phyloP scores from a whole-genome alignment of 2,113 vertebrate genomes.

The Pelvicachromis taeniatus region DNA sequence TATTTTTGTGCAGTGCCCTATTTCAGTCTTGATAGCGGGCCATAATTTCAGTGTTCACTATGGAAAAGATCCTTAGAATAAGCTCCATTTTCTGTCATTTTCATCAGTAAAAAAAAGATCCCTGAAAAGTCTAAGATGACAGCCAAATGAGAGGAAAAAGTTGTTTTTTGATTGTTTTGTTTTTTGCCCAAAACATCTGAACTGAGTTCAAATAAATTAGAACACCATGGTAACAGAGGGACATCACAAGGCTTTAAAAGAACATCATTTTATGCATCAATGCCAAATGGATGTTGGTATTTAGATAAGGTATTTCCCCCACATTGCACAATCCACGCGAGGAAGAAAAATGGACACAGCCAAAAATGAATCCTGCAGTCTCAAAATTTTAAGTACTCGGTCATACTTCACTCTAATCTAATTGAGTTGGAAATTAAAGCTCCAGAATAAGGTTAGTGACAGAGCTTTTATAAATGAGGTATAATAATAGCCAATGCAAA shows the following conservation, averaged over 20 bases:
- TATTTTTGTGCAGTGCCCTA: neutral
- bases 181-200: neutral
- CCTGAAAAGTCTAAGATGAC: neutral
- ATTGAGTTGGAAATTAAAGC: conserved; percentile 65
- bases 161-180: neutral
- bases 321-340: neutral
- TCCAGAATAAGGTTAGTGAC: conserved; percentile 60
- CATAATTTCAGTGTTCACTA: conserved; percentile 1
- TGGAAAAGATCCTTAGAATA: neutral
- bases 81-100: neutral
- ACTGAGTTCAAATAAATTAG: neutral
- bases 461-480: conserved; percentile 67
- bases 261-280: neutral
- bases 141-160: neutral
- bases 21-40: neutral
- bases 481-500: conserved; percentile 63
- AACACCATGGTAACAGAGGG: neutral
- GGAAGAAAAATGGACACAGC: conserved; percentile 34
- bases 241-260: neutral
- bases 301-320: conserved; percentile 15
- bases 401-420: conserved; percentile 61
- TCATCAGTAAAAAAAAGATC: neutral
- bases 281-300: neutral
- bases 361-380: conserved; percentile 24
- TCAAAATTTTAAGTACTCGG: conserved; percentile 35